Percentiles rank a stretch among this genome's conserved stretches.
These are phyloP conservation scores for Mimumesa dahlbomi DNA, from an alignment of 2,888 invertebrate genomes.

Conservation along the genomic window DNA sequence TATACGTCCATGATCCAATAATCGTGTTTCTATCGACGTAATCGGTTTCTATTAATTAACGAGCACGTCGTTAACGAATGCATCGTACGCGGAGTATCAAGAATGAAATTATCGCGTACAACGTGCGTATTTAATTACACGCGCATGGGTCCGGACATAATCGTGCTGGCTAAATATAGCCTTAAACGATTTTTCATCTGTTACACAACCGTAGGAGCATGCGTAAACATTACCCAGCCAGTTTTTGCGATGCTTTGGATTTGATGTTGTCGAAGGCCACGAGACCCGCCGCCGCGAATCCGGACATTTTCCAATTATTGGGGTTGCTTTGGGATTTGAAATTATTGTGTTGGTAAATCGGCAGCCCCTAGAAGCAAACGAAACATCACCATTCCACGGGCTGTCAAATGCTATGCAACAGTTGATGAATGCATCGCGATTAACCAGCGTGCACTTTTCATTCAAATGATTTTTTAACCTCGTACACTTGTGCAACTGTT, in stretches of 20 bases:
- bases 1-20: no score
- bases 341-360: conserved; percentile 68
- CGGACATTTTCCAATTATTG: conserved; percentile 80
- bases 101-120: not conserved
- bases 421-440: no score
- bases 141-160: conserved; percentile 17
- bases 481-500: no score
- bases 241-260: conserved; percentile 74
- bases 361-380: conserved; percentile 74
- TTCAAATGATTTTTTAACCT: no score
- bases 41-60: no score
- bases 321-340: conserved; percentile 74
- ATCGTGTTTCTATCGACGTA: no score
- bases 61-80: no score
- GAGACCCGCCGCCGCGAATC: conserved; percentile 79
- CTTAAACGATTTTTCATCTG: conserved; percentile 40
- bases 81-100: not conserved
- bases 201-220: conserved; percentile 13
- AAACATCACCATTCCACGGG: no score
- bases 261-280: conserved; percentile 76
- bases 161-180: conserved; percentile 3
- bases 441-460: no score
- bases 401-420: no score
- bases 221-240: conserved; percentile 72
- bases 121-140: conserved; percentile 3